A percentile compares a stretch with the other conserved stretches of the same genome.
Evolutionary conservation across 2,113 vertebrate species (phyloP).

Genomic region (Clinocottus analis): DNA sequence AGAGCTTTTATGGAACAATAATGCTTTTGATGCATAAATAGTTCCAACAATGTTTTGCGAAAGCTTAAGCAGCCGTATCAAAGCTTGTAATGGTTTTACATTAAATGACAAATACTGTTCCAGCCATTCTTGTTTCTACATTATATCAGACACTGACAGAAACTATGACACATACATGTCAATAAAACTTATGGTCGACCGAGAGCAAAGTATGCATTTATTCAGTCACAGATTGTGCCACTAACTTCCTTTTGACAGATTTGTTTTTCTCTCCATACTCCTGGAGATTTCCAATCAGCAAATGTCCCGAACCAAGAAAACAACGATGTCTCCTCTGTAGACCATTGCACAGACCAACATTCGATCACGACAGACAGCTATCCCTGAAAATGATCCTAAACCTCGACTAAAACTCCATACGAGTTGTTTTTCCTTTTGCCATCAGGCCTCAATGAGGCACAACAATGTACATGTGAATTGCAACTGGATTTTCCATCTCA

Average conservation of each 20-base stretch:
- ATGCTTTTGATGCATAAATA: background rate
- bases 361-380: background rate
- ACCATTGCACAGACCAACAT: background rate
- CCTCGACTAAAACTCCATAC: background rate
- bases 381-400: background rate
- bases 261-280: background rate
- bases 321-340: background rate
- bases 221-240: background rate
- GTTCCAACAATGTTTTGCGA: slow-evolving; percentile 5
- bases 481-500: slow-evolving; percentile 45
- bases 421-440: slow-evolving; percentile 42
- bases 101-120: slow-evolving; percentile 1
- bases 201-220: slow-evolving; percentile 2
- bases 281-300: slow-evolving; percentile 5
- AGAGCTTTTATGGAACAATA: background rate
- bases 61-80: slow-evolving; percentile 27
- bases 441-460: slow-evolving; percentile 74
- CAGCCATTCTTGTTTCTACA: background rate
- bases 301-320: background rate
- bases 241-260: background rate
- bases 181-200: slow-evolving; percentile 1
- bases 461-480: slow-evolving; percentile 57
- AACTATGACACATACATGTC: background rate
- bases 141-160: background rate
- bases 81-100: background rate